These are phyloP conservation scores for Nothocercus nigrocapillus DNA, from an alignment of 2,113 vertebrate species.

Conservation along the genomic window DNA sequence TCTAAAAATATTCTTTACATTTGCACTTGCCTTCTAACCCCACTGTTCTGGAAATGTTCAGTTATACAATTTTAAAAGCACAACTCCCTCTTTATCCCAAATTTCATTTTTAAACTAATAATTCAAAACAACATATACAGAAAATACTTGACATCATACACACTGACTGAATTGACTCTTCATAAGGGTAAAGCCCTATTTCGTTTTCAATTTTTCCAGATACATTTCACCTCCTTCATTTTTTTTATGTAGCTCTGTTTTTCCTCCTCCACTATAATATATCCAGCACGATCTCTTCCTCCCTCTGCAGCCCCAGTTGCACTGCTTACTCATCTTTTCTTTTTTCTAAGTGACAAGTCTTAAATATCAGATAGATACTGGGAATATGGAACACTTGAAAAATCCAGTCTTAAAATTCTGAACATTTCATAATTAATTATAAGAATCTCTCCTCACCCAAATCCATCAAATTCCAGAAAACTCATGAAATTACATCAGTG, in stretches of 20 bases:
- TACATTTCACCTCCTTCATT: not conserved
- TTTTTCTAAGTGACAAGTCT: not conserved
- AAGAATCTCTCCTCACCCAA: not conserved
- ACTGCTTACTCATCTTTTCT: accelerated
- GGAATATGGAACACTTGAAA: not conserved
- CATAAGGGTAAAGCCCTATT: not conserved
- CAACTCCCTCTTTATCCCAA: not conserved
- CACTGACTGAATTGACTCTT: accelerated
- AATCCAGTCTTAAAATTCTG: not conserved
- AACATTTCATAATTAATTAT: not conserved
- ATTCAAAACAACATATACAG: not conserved
- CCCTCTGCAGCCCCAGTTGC: not conserved
- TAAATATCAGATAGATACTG: not conserved
- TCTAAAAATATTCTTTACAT: not conserved
- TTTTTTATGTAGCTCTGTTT: not conserved
- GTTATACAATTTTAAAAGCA: not conserved
- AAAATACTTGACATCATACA: not conserved
- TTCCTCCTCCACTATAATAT: not conserved
- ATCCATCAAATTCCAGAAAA: not conserved
- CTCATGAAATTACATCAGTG: not conserved
- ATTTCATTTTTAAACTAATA: not conserved
- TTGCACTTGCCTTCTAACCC: not conserved
- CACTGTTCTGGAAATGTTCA: not conserved
- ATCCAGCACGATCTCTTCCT: not conserved
- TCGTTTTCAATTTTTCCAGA: not conserved